phyloP scores from a whole-genome alignment of 2,888 invertebrate species.

The Uropetala carovei region DNA sequence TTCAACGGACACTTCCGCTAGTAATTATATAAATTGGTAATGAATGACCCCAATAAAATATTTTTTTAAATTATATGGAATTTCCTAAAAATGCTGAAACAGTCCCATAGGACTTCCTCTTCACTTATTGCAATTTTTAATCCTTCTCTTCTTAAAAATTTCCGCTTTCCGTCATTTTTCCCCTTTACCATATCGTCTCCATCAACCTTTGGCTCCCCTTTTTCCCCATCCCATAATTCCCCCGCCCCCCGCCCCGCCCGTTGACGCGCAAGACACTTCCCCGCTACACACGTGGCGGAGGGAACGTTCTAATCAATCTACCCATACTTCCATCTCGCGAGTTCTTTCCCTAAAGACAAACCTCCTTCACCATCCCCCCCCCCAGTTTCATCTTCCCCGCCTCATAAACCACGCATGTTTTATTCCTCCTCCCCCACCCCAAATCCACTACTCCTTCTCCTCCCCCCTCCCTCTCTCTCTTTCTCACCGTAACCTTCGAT shows the following conservation, averaged over 20 bases:
- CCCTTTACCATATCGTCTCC: background rate
- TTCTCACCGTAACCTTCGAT: no score
- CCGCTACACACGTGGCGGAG: background rate
- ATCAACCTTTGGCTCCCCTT: background rate
- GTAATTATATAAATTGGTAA: no score
- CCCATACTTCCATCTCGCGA: background rate
- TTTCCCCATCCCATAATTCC: background rate
- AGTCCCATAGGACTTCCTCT: background rate
- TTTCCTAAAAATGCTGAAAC: background rate
- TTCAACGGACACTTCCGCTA: no score
- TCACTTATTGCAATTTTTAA: background rate
- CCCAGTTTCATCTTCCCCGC: background rate
- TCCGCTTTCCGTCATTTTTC: background rate
- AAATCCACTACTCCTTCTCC: background rate
- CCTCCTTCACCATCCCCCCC: no score
- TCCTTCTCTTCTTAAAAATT: background rate
- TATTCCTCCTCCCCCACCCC: no score
- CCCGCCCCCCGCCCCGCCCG: background rate
- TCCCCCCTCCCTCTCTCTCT: background rate
- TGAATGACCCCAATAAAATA: no score
- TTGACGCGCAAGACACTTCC: background rate
- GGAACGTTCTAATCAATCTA: constrained; percentile 6
- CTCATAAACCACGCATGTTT: background rate
- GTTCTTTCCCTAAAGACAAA: no score
- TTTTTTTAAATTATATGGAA: background rate